Base-by-base conservation (phyloP, 2,113 vertebrate species). In the Noturus placidus region DNA sequence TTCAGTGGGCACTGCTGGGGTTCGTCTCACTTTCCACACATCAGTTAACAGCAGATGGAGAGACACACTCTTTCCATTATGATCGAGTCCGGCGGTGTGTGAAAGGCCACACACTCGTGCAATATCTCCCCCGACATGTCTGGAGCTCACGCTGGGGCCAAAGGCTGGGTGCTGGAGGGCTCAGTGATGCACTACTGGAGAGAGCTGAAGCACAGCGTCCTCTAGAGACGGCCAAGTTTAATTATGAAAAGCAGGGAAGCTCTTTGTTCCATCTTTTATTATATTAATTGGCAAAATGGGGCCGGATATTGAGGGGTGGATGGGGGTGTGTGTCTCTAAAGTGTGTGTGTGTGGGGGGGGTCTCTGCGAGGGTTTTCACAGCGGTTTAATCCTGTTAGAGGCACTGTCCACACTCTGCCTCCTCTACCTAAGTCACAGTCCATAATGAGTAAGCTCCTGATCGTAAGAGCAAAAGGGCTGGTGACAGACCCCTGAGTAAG, bases 181-280 rank as follows among this genome's bases (percentile, higher is more conserved):
- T 85, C 25, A 27, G 50, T 4, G 27, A 63, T 50, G 72, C 92
- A 92, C 93, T 94, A 94, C 93, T 82, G 77, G 85, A 84, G 93
- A 72, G 59, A 83, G 59, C 59, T n/a, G 42, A 83, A 72, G 90
- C 91, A 91, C 90, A 90, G 89, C 90, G 93, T 91, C 92, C 94
- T 93, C 95, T 83, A 89, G 94, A 94, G 94, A 93, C 91, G 91
- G 87, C 86, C 88, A 91, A 91, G 92, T 95, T 94, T 95, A 95
- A 95, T 95, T 95, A 95, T 91, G 91, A 92, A 93, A 91, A 69
- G 89, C 89, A 91, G 92, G 93, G 92, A 93, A 92, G 91, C 90
- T 92, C 94, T 95, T 95, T 95, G 95, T 95, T 95, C 94, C 90
- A 93, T 93, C 92, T 95, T 95, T 95, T 96, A 94, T 93, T 93